A percentile compares a stretch with the other conserved stretches of the same genome.
Conservation (phyloP, 2,797 vertebrate species). For the Oceanodroma leucorhoa region DNA sequence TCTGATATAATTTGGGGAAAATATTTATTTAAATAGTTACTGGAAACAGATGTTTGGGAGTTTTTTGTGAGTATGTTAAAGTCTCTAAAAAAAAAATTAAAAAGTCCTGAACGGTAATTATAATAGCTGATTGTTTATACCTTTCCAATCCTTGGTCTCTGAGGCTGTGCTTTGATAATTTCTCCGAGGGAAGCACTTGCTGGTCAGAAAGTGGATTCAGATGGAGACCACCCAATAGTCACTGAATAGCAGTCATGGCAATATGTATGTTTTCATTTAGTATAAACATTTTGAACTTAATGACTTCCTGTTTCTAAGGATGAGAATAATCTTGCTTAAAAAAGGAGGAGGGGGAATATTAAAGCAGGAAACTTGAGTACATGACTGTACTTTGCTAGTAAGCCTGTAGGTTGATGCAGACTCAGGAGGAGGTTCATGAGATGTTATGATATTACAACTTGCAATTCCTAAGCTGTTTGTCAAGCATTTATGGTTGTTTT, state of each 20-base stretch:
- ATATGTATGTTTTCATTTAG: conserved; percentile 46
- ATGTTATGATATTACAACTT: not conserved
- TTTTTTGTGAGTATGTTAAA: not conserved
- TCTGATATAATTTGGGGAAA: not conserved
- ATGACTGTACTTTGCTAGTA: not conserved
- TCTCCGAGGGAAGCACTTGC: conserved; percentile 20
- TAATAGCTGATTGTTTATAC: not conserved
- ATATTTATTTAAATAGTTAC: conserved; percentile 15
- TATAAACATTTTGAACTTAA: conserved; percentile 39
- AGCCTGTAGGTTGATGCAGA: not conserved
- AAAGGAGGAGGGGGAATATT: not conserved
- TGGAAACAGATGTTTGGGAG: conserved; percentile 40
- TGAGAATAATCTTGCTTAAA: not conserved
- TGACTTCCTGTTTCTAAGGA: conserved; percentile 44
- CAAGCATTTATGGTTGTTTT: not conserved
- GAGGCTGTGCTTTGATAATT: not conserved
- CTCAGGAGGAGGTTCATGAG: not conserved
- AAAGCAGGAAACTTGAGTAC: not conserved
- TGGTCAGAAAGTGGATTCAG: not conserved
- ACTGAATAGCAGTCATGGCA: not conserved
- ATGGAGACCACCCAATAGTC: conserved; percentile 55
- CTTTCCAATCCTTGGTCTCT: not conserved
- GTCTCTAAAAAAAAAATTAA: not conserved
- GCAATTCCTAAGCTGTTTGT: not conserved
- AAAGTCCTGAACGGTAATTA: not conserved